These are phyloP conservation scores for Cryptotis parvus DNA, from an alignment of 2,113 vertebrate genomes.

Conservation along the genomic window DNA sequence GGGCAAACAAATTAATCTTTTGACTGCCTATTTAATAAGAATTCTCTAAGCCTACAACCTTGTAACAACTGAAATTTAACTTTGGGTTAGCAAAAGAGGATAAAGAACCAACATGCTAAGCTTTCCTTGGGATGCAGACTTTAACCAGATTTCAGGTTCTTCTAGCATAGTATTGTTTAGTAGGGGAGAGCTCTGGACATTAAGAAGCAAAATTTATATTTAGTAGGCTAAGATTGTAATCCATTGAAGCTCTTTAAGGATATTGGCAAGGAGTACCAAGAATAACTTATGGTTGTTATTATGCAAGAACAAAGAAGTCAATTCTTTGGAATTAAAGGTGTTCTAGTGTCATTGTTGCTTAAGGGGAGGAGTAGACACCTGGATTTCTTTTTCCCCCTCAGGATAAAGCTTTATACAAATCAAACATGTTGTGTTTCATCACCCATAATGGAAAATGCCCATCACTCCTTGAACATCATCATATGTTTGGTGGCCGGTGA, in stretches of 20 bases:
- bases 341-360: constrained; percentile 58
- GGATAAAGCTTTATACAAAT: constrained; percentile 89
- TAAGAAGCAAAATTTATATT: constrained; percentile 63
- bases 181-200: constrained; percentile 42
- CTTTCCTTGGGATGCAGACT: neutral
- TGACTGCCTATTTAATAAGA: constrained; percentile 6
- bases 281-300: constrained; percentile 67
- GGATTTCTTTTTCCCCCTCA: constrained; percentile 76
- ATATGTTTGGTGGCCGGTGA: constrained; percentile 88
- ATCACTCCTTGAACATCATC: constrained; percentile 89
- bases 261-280: neutral
- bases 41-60: neutral
- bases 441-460: constrained; percentile 88
- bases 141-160: constrained; percentile 58
- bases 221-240: constrained; percentile 20
- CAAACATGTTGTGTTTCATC: constrained; percentile 87
- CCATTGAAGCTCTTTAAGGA: constrained; percentile 27
- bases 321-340: constrained; percentile 79
- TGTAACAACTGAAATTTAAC: neutral
- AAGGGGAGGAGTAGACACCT: constrained; percentile 81
- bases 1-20: neutral
- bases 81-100: neutral
- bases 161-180: constrained; percentile 56
- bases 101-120: neutral
- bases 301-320: constrained; percentile 70